phyloP scores from a whole-genome alignment of 53 echinoderm and acorn worm species.

The Luidia sarsii region DNA sequence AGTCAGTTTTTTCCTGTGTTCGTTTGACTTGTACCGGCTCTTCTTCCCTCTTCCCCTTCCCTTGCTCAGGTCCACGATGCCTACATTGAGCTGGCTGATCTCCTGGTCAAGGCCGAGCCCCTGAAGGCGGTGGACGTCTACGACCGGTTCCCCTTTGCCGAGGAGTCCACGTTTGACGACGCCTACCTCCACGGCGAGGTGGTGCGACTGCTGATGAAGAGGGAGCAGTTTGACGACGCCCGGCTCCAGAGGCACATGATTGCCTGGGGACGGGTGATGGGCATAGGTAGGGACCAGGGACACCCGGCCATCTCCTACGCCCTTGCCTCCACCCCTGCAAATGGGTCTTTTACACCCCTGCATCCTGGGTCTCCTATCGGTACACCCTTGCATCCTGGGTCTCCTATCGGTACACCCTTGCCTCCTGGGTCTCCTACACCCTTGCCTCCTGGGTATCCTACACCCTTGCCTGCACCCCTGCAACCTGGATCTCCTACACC shows the following conservation, averaged over 20 bases:
- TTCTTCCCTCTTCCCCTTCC: background rate
- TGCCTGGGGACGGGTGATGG: conserved; percentile 90
- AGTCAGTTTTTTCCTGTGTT: too few relatives aligned
- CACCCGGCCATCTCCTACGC: too few relatives aligned
- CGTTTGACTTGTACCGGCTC: too few relatives aligned
- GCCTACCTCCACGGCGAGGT: conserved; percentile 94
- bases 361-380: too few relatives aligned
- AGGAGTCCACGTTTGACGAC: conserved; percentile 90
- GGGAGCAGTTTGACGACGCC: conserved; percentile 89
- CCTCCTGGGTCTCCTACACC: too few relatives aligned
- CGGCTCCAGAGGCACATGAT: conserved; percentile 88
- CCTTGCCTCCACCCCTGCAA: too few relatives aligned
- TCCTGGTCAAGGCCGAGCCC: conserved; percentile 76
- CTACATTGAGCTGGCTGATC: conserved; percentile 91
- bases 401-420: too few relatives aligned
- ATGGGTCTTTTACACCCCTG: too few relatives aligned
- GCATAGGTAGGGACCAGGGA: conserved; percentile 88
- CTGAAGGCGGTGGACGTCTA: conserved; percentile 91
- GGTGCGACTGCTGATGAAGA: conserved; percentile 90
- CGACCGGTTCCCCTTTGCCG: conserved; percentile 80
- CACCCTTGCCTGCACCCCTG: too few relatives aligned
- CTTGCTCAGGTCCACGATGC: conserved; percentile 82
- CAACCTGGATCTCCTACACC: too few relatives aligned
- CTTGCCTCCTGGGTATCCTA: too few relatives aligned
- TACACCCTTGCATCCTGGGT: too few relatives aligned